Evolutionary conservation across 1,140 invertebrate species (phyloP).

Genomic region (Cataglyphis hispanica): DNA sequence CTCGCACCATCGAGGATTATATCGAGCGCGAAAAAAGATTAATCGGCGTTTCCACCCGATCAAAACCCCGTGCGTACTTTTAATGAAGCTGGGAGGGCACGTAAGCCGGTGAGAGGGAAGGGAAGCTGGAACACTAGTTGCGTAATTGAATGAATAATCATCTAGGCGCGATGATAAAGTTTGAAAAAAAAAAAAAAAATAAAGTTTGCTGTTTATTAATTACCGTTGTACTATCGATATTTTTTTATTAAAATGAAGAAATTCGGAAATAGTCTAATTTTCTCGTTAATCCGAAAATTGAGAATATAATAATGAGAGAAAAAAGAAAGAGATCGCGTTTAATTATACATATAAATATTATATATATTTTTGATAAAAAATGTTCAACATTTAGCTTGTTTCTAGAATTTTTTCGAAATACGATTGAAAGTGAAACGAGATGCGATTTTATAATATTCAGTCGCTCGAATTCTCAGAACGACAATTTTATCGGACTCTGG

Average conservation of each 20-base stretch:
- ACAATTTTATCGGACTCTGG: not conserved
- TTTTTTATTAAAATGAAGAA: constrained; percentile 17
- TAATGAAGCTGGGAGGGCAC: constrained; percentile 77
- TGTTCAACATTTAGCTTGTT: not conserved
- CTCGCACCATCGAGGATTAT: constrained; percentile 86
- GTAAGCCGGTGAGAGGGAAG: constrained; percentile 17
- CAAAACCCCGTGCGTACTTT: constrained; percentile 76
- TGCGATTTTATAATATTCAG: not conserved
- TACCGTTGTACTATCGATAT: not conserved
- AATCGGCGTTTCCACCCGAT: constrained; percentile 80
- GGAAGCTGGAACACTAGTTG: constrained; percentile 15
- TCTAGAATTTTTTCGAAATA: not conserved
- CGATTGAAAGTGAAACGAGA: not conserved
- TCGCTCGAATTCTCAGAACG: not conserved
- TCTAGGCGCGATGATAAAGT: not conserved
- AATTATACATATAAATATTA: too few relatives aligned
- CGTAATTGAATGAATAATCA: constrained; percentile 59
- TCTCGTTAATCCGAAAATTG: not conserved
- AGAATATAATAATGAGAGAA: not conserved
- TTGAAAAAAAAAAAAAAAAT: too few relatives aligned
- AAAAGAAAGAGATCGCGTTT: too few relatives aligned
- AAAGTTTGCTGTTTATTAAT: not conserved
- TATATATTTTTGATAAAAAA: not conserved
- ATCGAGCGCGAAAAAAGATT: constrained; percentile 84
- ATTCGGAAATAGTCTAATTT: not conserved